A percentile compares a stretch with the other conserved stretches of the same genome.
These are phyloP conservation scores for Chrysodeixis includens DNA, from an alignment of 2,888 invertebrate species.

Conservation along the genomic window DNA sequence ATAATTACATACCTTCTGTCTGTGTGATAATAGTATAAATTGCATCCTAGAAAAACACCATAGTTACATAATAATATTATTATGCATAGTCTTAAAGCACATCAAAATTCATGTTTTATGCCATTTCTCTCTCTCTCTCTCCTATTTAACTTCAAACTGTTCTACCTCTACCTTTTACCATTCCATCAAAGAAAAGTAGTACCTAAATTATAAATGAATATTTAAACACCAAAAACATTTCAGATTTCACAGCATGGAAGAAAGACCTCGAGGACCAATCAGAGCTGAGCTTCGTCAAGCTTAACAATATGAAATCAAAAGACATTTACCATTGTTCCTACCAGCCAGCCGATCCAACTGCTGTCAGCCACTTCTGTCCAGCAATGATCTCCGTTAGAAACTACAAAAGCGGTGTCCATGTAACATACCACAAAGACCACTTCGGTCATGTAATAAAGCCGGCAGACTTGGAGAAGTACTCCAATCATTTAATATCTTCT, in stretches of 20 bases:
- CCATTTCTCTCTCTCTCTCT: too few relatives aligned
- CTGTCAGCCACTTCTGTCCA: conserved; percentile 67
- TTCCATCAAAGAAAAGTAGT: too few relatives aligned
- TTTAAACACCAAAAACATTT: conserved; percentile 46
- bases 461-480: conserved; percentile 54
- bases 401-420: conserved; percentile 70
- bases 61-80: too few relatives aligned
- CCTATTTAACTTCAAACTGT: too few relatives aligned
- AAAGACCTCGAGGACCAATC: conserved; percentile 64
- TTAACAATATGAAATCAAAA: conserved; percentile 59
- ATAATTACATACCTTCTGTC: too few relatives aligned
- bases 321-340: conserved; percentile 70
- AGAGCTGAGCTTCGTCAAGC: conserved; percentile 55
- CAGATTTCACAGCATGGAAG: conserved; percentile 78
- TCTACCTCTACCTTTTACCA: too few relatives aligned
- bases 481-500: conserved; percentile 63
- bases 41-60: too few relatives aligned
- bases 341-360: conserved; percentile 21
- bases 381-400: conserved; percentile 66
- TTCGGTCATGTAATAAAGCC: conserved; percentile 59
- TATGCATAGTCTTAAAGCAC: too few relatives aligned
- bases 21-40: too few relatives aligned
- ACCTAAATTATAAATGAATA: too few relatives aligned
- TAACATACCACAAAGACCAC: conserved; percentile 72
- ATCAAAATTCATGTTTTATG: too few relatives aligned